Conservation (phyloP, 2,888 invertebrate genomes). For the Scaptomyza parva region DNA sequence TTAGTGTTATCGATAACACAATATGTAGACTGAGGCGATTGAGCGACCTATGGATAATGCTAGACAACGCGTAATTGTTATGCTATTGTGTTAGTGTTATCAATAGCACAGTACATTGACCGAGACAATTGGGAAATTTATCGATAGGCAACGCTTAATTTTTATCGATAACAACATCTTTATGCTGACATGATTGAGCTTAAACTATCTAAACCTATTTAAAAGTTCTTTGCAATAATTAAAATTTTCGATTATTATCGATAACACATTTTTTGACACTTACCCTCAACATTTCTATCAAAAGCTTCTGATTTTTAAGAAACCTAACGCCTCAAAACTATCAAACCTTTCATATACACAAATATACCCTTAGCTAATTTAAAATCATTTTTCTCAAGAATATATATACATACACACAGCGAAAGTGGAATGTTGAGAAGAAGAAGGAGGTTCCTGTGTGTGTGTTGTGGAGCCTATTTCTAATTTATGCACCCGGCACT, state of each 20-base stretch:
- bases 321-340: not conserved
- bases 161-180: not conserved
- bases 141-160: not conserved
- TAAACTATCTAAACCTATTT: too few species aligned
- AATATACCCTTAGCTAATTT: not conserved
- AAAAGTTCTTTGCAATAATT: too few species aligned
- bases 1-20: not conserved
- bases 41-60: too few species aligned
- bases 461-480: constrained; percentile 67
- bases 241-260: too few species aligned
- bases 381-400: not conserved
- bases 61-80: too few species aligned
- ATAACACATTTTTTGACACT: too few species aligned
- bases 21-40: not conserved
- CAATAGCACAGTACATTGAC: not conserved
- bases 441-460: constrained; percentile 2
- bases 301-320: too few species aligned
- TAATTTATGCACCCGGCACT: constrained; percentile 74
- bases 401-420: too few species aligned
- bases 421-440: constrained; percentile 32
- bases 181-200: too few species aligned
- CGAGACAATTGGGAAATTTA: not conserved
- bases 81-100: not conserved
- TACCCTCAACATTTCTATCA: too few species aligned
- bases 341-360: not conserved